These are phyloP conservation scores for Catajapyx aquilonaris DNA, from an alignment of 1,140 invertebrate genomes.

Conservation along the genomic window DNA sequence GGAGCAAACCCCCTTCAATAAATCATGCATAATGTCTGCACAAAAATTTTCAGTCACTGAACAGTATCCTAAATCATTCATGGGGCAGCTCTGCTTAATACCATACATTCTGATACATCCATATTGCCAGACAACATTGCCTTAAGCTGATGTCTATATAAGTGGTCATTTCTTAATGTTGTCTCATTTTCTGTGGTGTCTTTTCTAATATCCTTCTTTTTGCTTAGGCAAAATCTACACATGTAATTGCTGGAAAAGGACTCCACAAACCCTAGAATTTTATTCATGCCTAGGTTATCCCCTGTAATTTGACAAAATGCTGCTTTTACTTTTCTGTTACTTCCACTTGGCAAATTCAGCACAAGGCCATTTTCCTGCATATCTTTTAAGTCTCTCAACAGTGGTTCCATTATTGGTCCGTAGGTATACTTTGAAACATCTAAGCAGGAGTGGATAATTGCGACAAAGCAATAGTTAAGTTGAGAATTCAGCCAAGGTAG, in stretches of 20 bases:
- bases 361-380: neutral
- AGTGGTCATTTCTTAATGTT: neutral
- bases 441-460: neutral
- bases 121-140: neutral
- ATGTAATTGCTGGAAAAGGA: neutral
- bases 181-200: neutral
- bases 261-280: neutral
- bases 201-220: neutral
- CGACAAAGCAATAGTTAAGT: neutral
- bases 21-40: slow-evolving; percentile 2
- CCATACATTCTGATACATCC: neutral
- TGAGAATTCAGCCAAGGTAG: neutral
- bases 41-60: neutral
- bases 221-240: neutral
- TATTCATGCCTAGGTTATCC: neutral
- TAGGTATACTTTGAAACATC: neutral
- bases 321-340: neutral
- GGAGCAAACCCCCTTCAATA: neutral
- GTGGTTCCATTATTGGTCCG: neutral
- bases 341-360: neutral
- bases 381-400: neutral
- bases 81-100: neutral
- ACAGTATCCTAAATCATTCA: slow-evolving; percentile 1
- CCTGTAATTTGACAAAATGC: neutral
- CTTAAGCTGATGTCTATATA: neutral